Evolutionary conservation across 2,888 invertebrate genomes (phyloP).

Genomic region (Lycophotia porphyrea): DNA sequence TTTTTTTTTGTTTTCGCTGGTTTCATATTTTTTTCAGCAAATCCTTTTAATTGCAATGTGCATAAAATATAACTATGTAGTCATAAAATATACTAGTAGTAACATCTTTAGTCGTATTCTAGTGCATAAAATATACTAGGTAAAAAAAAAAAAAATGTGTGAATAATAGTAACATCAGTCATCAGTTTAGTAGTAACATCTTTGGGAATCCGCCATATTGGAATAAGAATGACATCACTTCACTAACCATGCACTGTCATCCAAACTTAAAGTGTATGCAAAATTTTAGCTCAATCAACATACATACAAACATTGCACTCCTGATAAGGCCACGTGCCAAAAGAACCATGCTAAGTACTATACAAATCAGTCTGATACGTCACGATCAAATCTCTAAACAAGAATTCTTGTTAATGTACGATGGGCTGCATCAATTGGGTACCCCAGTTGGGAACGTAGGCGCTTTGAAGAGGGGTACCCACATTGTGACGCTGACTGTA

Average conservation of each 20-base stretch:
- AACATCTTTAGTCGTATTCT: no score
- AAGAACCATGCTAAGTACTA: not conserved
- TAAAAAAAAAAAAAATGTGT: no score
- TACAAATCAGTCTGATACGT: not conserved
- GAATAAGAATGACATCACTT: not conserved
- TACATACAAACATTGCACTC: not conserved
- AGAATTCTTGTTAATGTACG: conserved; percentile 3
- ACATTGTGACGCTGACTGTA: no score
- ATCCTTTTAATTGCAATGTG: not conserved
- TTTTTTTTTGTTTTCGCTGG: no score
- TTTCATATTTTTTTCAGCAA: not conserved
- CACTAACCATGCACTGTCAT: not conserved
- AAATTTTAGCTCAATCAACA: not conserved
- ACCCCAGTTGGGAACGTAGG: no score
- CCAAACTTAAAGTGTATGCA: not conserved
- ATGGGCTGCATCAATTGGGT: no score
- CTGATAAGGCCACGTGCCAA: not conserved
- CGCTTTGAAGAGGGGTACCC: no score
- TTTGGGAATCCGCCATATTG: not conserved
- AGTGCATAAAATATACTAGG: no score
- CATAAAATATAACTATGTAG: not conserved
- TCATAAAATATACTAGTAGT: no score
- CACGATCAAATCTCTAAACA: conserved; percentile 31
- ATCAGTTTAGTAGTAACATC: no score
- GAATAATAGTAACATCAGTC: no score